Conservation (phyloP, 1,140 invertebrate species). For the Formica exsecta region DNA sequence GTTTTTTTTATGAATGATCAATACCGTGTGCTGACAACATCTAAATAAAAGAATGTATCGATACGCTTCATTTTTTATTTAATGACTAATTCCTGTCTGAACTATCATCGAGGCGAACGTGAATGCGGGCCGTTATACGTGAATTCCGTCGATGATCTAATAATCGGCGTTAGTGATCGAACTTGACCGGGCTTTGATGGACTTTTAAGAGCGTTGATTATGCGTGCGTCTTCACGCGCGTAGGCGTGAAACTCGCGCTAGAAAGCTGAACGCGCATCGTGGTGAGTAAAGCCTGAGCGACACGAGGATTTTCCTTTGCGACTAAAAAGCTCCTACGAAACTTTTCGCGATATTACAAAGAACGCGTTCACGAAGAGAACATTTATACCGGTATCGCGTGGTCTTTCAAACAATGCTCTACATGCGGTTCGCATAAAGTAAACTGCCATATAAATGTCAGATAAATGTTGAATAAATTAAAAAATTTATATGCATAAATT, state of each 20-base stretch:
- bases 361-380: background rate
- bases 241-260: constrained; percentile 64
- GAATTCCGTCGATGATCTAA: constrained; percentile 57
- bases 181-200: background rate
- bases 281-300: constrained; percentile 27
- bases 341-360: background rate
- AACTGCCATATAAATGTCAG: background rate
- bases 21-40: background rate
- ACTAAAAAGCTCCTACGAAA: background rate
- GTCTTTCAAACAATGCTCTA: background rate
- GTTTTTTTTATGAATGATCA: background rate
- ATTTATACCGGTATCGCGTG: background rate
- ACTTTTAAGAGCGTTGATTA: constrained; percentile 49
- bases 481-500: background rate
- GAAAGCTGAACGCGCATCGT: constrained; percentile 62
- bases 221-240: constrained; percentile 1
- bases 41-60: background rate
- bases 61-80: background rate
- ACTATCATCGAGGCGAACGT: constrained; percentile 1
- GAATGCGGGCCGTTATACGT: background rate
- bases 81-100: background rate
- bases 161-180: constrained; percentile 12
- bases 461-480: background rate
- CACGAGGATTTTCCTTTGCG: background rate
- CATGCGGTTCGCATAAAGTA: constrained; percentile 27